These are phyloP conservation scores for Drosophila subquinaria DNA, from an alignment of 2,888 invertebrate genomes.

Conservation along the genomic window DNA sequence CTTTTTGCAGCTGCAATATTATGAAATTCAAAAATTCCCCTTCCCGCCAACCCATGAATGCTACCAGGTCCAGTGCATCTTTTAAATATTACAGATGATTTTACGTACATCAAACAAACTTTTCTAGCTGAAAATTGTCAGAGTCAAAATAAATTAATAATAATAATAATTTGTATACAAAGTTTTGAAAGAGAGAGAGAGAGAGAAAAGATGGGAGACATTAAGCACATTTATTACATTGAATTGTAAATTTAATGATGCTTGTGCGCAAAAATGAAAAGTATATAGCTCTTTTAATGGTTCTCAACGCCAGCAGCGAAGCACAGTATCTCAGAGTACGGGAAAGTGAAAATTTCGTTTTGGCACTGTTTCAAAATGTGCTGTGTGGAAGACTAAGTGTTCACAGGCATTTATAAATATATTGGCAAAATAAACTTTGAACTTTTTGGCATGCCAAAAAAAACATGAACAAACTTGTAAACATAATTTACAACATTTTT, in stretches of 20 bases:
- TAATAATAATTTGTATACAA: constrained; percentile 9
- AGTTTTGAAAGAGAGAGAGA: not conserved
- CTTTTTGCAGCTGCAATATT: constrained; percentile 52
- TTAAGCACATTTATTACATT: constrained; percentile 33
- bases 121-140: constrained; percentile 17
- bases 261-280: constrained; percentile 24
- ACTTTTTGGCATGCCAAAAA: constrained; percentile 11
- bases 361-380: constrained; percentile 60
- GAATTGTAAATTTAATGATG: constrained; percentile 32
- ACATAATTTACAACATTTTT: not conserved
- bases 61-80: constrained; percentile 2
- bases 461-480: not conserved
- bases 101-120: constrained; percentile 44
- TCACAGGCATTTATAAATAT: constrained; percentile 26
- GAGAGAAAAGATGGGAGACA: not conserved
- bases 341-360: constrained; percentile 33
- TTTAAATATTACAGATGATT: constrained; percentile 9
- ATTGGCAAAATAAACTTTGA: constrained; percentile 28
- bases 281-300: constrained; percentile 44
- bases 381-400: constrained; percentile 19
- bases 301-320: constrained; percentile 38
- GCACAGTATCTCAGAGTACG: constrained; percentile 24
- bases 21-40: constrained; percentile 31
- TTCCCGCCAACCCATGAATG: constrained; percentile 17
- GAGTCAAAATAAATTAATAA: constrained; percentile 6